A percentile compares a stretch with the other conserved stretches of the same genome.
Conservation (phyloP, 2,888 invertebrate genomes). For the Onchidella celtica region DNA sequence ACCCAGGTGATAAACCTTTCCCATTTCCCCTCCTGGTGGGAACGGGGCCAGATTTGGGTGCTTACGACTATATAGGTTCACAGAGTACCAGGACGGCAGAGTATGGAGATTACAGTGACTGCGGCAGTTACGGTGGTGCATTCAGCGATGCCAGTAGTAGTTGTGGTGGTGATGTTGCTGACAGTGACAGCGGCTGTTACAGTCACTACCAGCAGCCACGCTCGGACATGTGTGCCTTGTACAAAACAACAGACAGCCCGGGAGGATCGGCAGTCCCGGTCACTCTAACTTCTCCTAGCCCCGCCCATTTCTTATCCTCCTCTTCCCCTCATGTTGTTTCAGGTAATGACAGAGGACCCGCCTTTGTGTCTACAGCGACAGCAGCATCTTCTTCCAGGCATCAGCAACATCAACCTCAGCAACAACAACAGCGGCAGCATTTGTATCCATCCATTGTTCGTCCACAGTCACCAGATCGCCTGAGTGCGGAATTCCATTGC, state of each 20-base stretch:
- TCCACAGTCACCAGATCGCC: constrained; percentile 40
- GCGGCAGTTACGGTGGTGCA: constrained; percentile 28
- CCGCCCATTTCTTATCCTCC: constrained; percentile 1
- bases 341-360: constrained; percentile 18
- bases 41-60: background rate
- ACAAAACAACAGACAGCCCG: too few species aligned
- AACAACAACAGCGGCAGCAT: background rate
- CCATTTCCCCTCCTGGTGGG: constrained; percentile 35
- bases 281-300: constrained; percentile 1
- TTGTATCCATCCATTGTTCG: too few species aligned
- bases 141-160: constrained; percentile 43
- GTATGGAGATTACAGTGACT: constrained; percentile 36
- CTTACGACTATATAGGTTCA: too few species aligned
- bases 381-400: constrained; percentile 16
- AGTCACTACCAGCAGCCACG: constrained; percentile 46
- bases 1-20: background rate
- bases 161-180: constrained; percentile 31
- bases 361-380: background rate
- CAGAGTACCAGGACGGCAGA: constrained; percentile 17
- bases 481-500: constrained; percentile 31
- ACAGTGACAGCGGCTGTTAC: constrained; percentile 51
- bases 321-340: constrained; percentile 16
- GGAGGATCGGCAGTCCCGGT: background rate
- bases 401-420: constrained; percentile 14
- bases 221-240: background rate